Percentiles rank a stretch among this genome's conserved stretches.
phyloP scores from a whole-genome alignment of 1,140 invertebrate genomes.

The Heliconius melpomene region DNA sequence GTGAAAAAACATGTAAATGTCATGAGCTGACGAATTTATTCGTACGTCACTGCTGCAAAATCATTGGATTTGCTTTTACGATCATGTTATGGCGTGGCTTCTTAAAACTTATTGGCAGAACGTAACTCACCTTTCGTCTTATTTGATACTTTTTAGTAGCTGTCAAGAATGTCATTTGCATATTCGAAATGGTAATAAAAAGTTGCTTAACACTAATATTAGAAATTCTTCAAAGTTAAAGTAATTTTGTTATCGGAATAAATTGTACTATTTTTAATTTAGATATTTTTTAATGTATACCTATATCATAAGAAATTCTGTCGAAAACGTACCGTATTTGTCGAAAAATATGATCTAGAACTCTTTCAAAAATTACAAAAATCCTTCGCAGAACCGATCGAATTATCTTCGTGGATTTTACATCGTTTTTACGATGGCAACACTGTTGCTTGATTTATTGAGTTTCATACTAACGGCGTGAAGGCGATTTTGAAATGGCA shows the following conservation, averaged over 20 bases:
- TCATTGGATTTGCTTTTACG: slow-evolving; percentile 49
- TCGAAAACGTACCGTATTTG: not conserved
- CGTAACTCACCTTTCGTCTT: slow-evolving; percentile 38
- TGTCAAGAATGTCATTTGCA: slow-evolving; percentile 33
- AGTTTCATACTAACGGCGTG: slow-evolving; percentile 57
- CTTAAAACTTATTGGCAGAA: slow-evolving; percentile 41
- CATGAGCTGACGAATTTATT: slow-evolving; percentile 46
- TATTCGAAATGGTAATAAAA: slow-evolving; percentile 8
- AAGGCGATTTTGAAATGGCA: slow-evolving; percentile 64
- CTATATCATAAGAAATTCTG: not conserved
- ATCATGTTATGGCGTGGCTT: slow-evolving; percentile 39
- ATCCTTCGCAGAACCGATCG: slow-evolving; percentile 71
- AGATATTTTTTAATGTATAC: not conserved
- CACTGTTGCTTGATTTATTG: slow-evolving; percentile 73
- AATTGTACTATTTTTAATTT: not conserved
- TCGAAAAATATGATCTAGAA: slow-evolving; percentile 12
- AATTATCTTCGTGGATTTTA: slow-evolving; percentile 73
- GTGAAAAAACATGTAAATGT: slow-evolving; percentile 43
- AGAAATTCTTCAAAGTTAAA: not conserved
- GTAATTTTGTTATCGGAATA: not conserved
- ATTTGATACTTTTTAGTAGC: slow-evolving; percentile 36
- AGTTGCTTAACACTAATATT: not conserved
- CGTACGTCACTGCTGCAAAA: slow-evolving; percentile 41
- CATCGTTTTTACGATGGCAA: slow-evolving; percentile 68
- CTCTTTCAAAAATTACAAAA: slow-evolving; percentile 47